These are phyloP conservation scores for Hippasteria phrygiana DNA, from an alignment of 53 echinoderm and acorn worm species.

Conservation along the genomic window DNA sequence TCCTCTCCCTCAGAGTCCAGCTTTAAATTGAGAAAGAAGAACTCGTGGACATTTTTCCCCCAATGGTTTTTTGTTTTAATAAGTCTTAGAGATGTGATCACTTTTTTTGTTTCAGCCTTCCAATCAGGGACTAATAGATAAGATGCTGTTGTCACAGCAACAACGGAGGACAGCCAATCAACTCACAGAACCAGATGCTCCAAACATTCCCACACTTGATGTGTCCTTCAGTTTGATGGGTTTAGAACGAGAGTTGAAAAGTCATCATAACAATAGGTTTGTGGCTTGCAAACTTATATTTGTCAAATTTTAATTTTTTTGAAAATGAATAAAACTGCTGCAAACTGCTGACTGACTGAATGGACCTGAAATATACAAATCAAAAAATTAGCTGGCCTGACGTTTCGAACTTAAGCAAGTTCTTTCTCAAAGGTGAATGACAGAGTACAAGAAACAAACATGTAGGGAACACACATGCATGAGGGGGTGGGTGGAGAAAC, in stretches of 20 bases:
- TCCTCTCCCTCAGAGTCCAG: too few relatives aligned
- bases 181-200: neutral
- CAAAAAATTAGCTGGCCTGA: too few relatives aligned
- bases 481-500: too few relatives aligned
- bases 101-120: slow-evolving; percentile 56
- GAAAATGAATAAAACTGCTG: neutral
- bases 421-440: too few relatives aligned
- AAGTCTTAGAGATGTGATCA: neutral
- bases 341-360: too few relatives aligned
- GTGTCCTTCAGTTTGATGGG: slow-evolving; percentile 49
- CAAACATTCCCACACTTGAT: slow-evolving; percentile 25
- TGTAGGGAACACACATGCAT: too few relatives aligned
- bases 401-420: too few relatives aligned
- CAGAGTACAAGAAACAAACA: too few relatives aligned
- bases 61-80: neutral
- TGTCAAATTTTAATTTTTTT: neutral
- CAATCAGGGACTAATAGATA: slow-evolving; percentile 85
- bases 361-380: too few relatives aligned
- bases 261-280: slow-evolving; percentile 21
- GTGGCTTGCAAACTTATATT: neutral
- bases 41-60: neutral
- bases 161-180: slow-evolving; percentile 38
- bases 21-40: neutral
- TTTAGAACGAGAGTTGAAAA: slow-evolving; percentile 11
- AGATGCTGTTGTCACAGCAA: slow-evolving; percentile 81